Base-by-base conservation (phyloP, 2,888 invertebrate species). In the Clunio marinus region DNA sequence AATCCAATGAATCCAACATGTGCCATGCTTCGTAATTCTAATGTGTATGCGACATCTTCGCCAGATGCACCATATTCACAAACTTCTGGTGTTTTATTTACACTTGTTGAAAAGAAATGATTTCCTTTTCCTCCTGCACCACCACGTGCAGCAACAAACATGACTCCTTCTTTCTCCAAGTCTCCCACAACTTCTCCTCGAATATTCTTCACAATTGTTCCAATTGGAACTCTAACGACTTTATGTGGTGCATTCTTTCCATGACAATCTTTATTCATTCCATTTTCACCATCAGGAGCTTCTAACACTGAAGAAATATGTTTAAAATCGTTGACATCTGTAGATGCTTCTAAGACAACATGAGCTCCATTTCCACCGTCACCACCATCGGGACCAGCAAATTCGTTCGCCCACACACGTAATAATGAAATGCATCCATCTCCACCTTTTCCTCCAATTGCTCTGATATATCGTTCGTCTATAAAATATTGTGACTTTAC, bases 81-180 rank as follows among this genome's bases (percentile, higher is more conserved):
- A 70, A 95, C 83, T 71, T 86, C 81, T 0, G 99, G 98, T 0
- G 91, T 80, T 82, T 90, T 86, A 75, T 89, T 82, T 57, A 84
- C 83, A 73, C 91, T 88, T 0, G 89, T 86, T 20, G 88, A 83
- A 77, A 97, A 99, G 80, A 90, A 96, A 70, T 86, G 84, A 80
- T 99, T 99, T 0, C 99, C 99, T 75, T 90, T 88, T 0, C 99
- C 99, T 0, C 99, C 99, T 0, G 92, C 87, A 2, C 99, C 99
- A 0, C 99, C 99, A 70, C 96, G 81, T 10, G 98, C 96, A 7
- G 91, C 96, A 15, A 99, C 83, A 78, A 93, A 98, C 84, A 93
- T 88, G 60, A 88, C 80, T 2, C 88, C 88, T 35, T 83, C 81
- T 67, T 80, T 75, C 32, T 81, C 75, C 70, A 95, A 80, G 75